Conservation (phyloP, 2,797 vertebrate genomes). For the Urocyon cinereoargenteus region DNA sequence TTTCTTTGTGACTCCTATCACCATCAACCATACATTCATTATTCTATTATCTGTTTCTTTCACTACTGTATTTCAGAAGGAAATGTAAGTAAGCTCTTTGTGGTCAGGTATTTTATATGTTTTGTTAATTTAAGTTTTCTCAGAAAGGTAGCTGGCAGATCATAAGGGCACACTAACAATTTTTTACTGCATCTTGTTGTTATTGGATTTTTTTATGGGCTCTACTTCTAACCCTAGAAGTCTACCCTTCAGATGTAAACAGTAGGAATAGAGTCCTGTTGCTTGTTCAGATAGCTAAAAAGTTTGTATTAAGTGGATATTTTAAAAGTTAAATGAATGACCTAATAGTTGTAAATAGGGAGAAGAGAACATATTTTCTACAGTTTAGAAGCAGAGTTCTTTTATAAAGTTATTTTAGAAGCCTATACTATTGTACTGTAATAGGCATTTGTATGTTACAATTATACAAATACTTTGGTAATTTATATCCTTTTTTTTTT, state of each 20-base stretch:
- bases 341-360: not conserved
- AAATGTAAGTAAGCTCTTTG: not conserved
- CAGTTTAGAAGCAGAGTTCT: not conserved
- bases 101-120: not conserved
- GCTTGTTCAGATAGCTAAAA: not conserved
- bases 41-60: not conserved
- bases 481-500: not conserved
- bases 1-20: not conserved
- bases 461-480: constrained; percentile 29
- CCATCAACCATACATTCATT: not conserved
- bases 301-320: not conserved
- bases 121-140: not conserved
- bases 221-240: not conserved
- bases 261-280: not conserved
- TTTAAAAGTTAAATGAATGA: not conserved
- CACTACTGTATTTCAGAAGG: not conserved
- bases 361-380: not conserved
- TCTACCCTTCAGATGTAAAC: not conserved
- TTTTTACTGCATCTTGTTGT: not conserved
- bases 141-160: not conserved
- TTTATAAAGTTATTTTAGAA: not conserved
- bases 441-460: not conserved
- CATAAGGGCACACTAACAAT: not conserved
- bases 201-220: not conserved
- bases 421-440: not conserved